A percentile compares a stretch with the other conserved stretches of the same genome.
Evolutionary conservation across 2,797 vertebrate species (phyloP).

Genomic region (Urocyon cinereoargenteus): DNA sequence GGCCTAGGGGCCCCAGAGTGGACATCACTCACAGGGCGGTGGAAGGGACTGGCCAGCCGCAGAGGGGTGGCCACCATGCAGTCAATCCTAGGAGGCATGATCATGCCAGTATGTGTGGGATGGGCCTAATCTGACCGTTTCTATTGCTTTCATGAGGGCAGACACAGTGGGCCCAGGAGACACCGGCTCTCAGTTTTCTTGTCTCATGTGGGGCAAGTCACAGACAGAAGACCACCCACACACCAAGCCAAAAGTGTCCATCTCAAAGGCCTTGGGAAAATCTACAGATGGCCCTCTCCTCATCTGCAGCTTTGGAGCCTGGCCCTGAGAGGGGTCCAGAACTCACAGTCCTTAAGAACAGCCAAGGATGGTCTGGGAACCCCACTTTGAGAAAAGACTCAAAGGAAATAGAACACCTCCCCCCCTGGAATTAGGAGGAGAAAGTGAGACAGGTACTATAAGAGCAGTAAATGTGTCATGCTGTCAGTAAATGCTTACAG

Average conservation of each 20-base stretch:
- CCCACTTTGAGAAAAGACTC: background rate
- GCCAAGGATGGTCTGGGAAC: background rate
- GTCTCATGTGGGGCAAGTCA: background rate
- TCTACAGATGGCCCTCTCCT: background rate
- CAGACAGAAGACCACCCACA: background rate
- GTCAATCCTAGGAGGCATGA: background rate
- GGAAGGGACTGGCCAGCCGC: background rate
- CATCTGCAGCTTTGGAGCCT: background rate
- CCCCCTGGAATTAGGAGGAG: background rate
- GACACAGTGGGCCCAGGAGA: rapidly evolving
- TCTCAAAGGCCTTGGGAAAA: background rate
- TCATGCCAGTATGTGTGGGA: background rate
- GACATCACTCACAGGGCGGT: background rate
- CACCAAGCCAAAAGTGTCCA: background rate
- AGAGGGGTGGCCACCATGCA: background rate
- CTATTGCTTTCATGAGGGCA: background rate
- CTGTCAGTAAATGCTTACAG: background rate
- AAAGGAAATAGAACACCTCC: background rate
- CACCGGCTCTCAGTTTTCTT: background rate
- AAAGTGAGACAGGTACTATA: background rate
- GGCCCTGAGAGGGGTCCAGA: background rate
- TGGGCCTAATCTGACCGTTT: background rate
- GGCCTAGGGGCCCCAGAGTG: background rate
- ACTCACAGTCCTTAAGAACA: background rate
- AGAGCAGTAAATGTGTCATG: background rate